Evolutionary conservation across 2,113 vertebrate genomes (phyloP).

Genomic region (Thalassoma bifasciatum): DNA sequence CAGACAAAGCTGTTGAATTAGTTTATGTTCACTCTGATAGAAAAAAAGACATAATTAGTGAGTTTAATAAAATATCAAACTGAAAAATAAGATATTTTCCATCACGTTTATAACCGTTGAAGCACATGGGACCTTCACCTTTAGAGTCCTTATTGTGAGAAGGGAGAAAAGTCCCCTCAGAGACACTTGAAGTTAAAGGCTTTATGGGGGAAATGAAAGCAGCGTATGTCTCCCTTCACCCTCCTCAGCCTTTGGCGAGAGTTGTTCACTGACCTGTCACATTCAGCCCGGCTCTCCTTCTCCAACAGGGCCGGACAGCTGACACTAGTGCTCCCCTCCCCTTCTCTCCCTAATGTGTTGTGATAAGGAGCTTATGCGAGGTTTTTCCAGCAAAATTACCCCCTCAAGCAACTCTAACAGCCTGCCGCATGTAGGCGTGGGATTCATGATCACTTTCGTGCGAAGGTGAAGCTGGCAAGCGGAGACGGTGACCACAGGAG

Average conservation of each 20-base stretch:
- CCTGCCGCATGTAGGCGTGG: conserved; percentile 78
- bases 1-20: too few species aligned
- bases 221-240: conserved; percentile 28
- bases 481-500: conserved; percentile 42
- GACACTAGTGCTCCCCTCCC: conserved; percentile 88
- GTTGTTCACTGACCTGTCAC: conserved; percentile 87
- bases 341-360: conserved; percentile 87
- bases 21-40: too few species aligned
- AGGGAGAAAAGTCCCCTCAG: too few species aligned
- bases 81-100: too few species aligned
- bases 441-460: conserved; percentile 37
- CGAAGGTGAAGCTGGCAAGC: conserved; percentile 50
- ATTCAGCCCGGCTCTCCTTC: conserved; percentile 79
- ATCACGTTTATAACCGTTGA: too few species aligned
- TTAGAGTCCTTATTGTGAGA: background rate
- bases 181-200: background rate
- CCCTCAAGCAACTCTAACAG: conserved; percentile 85
- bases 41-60: too few species aligned
- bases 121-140: background rate
- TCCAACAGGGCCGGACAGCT: conserved; percentile 85
- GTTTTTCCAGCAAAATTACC: conserved; percentile 85
- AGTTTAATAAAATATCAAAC: too few species aligned
- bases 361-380: conserved; percentile 94
- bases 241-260: conserved; percentile 72
- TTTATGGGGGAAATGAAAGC: background rate